Base-by-base conservation (phyloP, 1,140 invertebrate genomes). In the Metaphire vulgaris region DNA sequence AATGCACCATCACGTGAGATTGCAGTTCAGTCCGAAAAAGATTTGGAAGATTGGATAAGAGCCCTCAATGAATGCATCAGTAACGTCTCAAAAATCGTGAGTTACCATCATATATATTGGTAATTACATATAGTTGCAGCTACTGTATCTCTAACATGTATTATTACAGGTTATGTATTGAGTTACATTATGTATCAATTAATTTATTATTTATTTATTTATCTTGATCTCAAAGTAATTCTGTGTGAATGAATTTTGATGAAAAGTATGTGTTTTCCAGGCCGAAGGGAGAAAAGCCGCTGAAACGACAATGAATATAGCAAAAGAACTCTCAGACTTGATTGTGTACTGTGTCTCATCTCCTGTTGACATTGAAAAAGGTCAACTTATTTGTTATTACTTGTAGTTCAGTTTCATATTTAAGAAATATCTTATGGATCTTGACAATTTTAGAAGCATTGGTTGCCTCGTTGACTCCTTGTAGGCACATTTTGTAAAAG, bases 271-370 rank as follows among this genome's bases (percentile, higher is more conserved):
- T n/a, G n/a, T n/a, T 12, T 32, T 32, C 33, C 33, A 32, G 33
- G n/a, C 33, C 79, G 80, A 16, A 77, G 83, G 82, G 81, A 80
- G 65, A 79, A 79, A 41, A 80, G 79, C 94, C 85, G 92, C 95
- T 89, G 95, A 98, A 87, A 89, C 92, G 75, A 90, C 91, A 0
- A 92, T 92, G 87, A 89, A 93, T 71, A 93, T 98, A 79, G 96
- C 96, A 26, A 94, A 96, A 83, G 95, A 98, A 88, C 92, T 99
- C 88, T 98, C 96, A 0, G 93, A 97, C 87, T 87, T 99, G 2
- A 97, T 98, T 74, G 91, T 99, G 69, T 99, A 99, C 84, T 98
- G 95, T 86, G 90, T 93, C 76, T 94, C 95, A 26, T 93, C 97
- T 0, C 85, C 85, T 65, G 88, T 88, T 80, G 81, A 82, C 72